Base-by-base conservation (phyloP, 2,888 invertebrate species). In the Bhutanitis thaidina region DNA sequence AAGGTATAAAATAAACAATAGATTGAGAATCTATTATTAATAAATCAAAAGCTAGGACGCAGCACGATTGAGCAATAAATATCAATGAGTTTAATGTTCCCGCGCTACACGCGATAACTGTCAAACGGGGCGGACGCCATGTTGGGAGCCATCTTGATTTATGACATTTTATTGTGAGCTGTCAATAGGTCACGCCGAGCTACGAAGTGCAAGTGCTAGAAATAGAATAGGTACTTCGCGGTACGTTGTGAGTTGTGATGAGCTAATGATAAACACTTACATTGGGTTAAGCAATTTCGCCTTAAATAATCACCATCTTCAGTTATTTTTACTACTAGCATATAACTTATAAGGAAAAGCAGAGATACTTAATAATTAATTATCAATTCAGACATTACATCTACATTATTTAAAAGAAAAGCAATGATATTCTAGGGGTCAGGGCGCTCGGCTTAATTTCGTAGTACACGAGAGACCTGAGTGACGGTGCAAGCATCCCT, bases 21-120 rank as follows among this genome's bases (percentile, higher is more conserved):
- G 78, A 74, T 63, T 65, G 62, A 71, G 71, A 80, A 83, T 86
- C 80, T 80, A 83, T 81, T 79, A 77, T 62, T 76, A 67, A 84
- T 86, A 87, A 86, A 86, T 86, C 87, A 83, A 69, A 71, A 65
- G 61, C 69, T 61, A 68, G 73, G 68, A 71, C 69, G 71, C 58
- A 64, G 68, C 69, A 68, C 81, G 85, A 88, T 88, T 87, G 87
- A 88, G 87, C 72, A 84, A 88, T 88, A 88, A 88, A 88, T 87
- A 84, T 85, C 86, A 88, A 88, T 88, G 83, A 86, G 76, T 83
- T 82, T 85, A 88, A 88, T 85, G 86, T 84, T 82, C 79, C 77
- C 79, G 77, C 77, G 78, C 73, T 74, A 84, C 85, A 84, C 72
- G 82, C 87, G 80, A 83, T 85, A 84, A 83, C 83, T 87, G 87